Percentiles rank a stretch among this genome's conserved stretches.
Evolutionary conservation across 2,888 invertebrate genomes (phyloP).

Genomic region (Fragum fragum): DNA sequence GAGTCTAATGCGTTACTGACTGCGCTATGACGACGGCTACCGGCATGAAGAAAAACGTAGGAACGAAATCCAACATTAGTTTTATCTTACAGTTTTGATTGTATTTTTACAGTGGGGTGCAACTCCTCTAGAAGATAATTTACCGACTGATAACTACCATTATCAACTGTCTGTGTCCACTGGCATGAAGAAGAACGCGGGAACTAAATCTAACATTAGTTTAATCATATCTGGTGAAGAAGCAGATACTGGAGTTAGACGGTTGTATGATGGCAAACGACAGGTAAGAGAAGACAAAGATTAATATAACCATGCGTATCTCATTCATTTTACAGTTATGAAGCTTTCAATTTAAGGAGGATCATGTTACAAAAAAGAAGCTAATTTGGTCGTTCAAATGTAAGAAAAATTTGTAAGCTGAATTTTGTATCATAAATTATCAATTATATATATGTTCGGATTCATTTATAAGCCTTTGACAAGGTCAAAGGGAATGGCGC

Average conservation of each 20-base stretch:
- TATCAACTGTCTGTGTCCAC: conserved; percentile 87
- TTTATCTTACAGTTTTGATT: not conserved
- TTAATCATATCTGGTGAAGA: conserved; percentile 86
- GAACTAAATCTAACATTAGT: conserved; percentile 84
- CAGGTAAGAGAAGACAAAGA: conserved; percentile 74
- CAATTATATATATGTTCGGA: too few relatives aligned
- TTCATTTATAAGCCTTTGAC: too few relatives aligned
- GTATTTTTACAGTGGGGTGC: conserved; percentile 85
- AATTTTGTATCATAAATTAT: too few relatives aligned
- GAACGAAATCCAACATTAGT: not conserved
- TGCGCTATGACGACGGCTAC: too few relatives aligned
- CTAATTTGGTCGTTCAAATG: too few relatives aligned
- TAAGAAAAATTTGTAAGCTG: too few relatives aligned
- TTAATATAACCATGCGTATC: too few relatives aligned
- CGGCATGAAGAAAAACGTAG: conserved; percentile 68
- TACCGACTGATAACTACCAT: conserved; percentile 87
- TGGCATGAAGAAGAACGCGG: conserved; percentile 83
- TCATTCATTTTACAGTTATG: too few relatives aligned
- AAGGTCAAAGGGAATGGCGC: too few relatives aligned
- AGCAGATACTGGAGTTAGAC: conserved; percentile 84
- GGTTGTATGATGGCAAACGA: conserved; percentile 84
- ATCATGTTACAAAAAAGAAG: too few relatives aligned
- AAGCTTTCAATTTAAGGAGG: too few relatives aligned
- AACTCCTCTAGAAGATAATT: conserved; percentile 87
- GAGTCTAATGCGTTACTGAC: too few relatives aligned